Conservation (phyloP, 2,888 invertebrate species). For the Taenaris catops region DNA sequence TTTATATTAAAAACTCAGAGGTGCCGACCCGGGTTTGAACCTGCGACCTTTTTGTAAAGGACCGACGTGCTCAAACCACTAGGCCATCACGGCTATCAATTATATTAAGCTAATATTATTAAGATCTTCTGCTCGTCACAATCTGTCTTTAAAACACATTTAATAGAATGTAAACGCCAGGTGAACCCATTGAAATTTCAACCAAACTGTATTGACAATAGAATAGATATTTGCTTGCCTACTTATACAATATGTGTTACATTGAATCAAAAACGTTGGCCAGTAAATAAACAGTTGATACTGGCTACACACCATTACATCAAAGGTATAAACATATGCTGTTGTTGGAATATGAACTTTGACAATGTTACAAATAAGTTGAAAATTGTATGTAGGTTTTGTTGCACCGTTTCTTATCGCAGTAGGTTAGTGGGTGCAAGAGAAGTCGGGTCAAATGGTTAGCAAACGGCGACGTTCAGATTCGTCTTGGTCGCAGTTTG, state of each 20-base stretch:
- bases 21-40: no score
- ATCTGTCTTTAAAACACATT: slow-evolving; percentile 30
- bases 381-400: slow-evolving; percentile 37
- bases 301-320: slow-evolving; percentile 72
- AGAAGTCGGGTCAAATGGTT: slow-evolving; percentile 67
- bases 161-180: slow-evolving; percentile 26
- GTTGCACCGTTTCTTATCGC: slow-evolving; percentile 43
- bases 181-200: slow-evolving; percentile 24
- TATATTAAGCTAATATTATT: no score
- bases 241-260: slow-evolving; percentile 36
- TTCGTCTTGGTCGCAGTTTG: slow-evolving; percentile 60
- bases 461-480: slow-evolving; percentile 56
- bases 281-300: slow-evolving; percentile 77
- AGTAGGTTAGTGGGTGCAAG: slow-evolving; percentile 72
- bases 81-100: no score
- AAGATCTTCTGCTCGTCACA: slow-evolving; percentile 63
- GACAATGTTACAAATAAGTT: slow-evolving; percentile 39
- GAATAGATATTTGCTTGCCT: slow-evolving; percentile 30
- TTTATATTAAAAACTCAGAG: no score
- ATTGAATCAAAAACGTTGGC: slow-evolving; percentile 34
- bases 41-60: no score
- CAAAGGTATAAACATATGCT: slow-evolving; percentile 57
- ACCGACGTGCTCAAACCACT: no score
- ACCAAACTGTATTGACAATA: slow-evolving; percentile 28
- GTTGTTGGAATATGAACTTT: slow-evolving; percentile 52